Base-by-base conservation (phyloP, 2,113 vertebrate genomes). In the Rhizomys pruinosus region DNA sequence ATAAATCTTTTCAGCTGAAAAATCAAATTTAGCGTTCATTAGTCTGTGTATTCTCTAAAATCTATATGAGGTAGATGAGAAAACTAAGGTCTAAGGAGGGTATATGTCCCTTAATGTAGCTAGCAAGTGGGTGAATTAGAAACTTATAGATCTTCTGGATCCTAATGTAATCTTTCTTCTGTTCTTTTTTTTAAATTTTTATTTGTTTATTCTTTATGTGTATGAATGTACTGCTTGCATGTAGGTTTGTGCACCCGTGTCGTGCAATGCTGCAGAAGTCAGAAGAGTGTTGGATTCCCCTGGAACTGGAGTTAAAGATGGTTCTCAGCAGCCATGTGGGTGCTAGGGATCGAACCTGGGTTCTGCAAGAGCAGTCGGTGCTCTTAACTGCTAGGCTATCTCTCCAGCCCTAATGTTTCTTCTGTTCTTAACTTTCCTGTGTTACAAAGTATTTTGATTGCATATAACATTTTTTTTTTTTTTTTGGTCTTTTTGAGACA, bases 391-490 rank as follows among this genome's bases (percentile, higher is more conserved):
- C n/a, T n/a, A n/a, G n/a, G n/a, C n/a, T n/a, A n/a, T n/a, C n/a
- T n/a, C n/a, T n/a, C n/a, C n/a, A n/a, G n/a, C n/a, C 34, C 39
- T 91, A 15, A 73, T 87, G 16, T 19, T 78, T 78, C 42, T 82
- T 92, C 76, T 91, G 2, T 92, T 84, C 29, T 13, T 57, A 76
- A 57, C 73, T 71, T 90, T 34, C 32, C 44, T 87, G 7, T 81
- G 16, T 76, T 77, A 63, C 73, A 87, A 79, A 82, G n/a, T 92
- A 74, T 89, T 94, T 95, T 90, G 29, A 84, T 87, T 87, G n/a
- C 44, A 23, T n/a, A 86, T 81, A 87, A 55, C 13, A 20, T 44
- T 84, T 95, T 92, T 80, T 42, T 17, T 39, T 73, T n/a, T n/a
- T n/a, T n/a, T n/a, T n/a, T n/a, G n/a, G n/a, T n/a, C n/a, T n/a